Evolutionary conservation across 2,113 vertebrate genomes (phyloP), one percentile per base, ranked within the genome.

Genomic region (Physeter macrocephalus): DNA sequence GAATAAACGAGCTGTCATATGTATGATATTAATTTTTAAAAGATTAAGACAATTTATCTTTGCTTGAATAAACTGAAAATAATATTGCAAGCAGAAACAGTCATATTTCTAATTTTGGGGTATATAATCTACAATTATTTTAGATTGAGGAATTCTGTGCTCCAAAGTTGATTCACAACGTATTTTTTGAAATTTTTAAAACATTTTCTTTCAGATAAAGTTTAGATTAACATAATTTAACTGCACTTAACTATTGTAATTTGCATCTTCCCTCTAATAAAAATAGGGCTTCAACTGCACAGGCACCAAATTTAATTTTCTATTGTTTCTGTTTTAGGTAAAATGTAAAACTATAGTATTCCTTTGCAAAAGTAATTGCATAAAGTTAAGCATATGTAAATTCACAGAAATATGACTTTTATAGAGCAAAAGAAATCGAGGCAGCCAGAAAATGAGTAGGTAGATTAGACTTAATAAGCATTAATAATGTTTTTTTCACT

Each of bases 321-420:
- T 93, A 20, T 96, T 97, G 61, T 94, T 97, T 96, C 39, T 13
- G 64, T 67, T 96, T 85, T 61, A 83, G 66, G 94, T 97, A 98
- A 98, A 96, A 88, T 96, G 54, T 96, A 84, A 97, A 96, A 90
- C 74, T 82, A 39, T 97, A 83, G 29, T 81, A 90, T 98, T 92
- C 67, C 93, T 90, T 90, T 94, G 31, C 87, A 97, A 92, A 98
- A 98, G 96, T 98, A 98, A 98, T 97, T 97, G 85, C 27, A 75
- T 84, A 96, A 78, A 96, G 93, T 95, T 95, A 94, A 93, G 83
- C 97, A 94, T 52, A 97, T 90, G 94, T 27, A 96, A 97, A 97
- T 93, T 88, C 84, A 95, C 31, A 89, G 59, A 93, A 84, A 21
- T 15, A 46, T 93, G 43, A 64, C 46, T 77, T 96, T 94, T 52